Conservation (phyloP, 2,888 invertebrate species). For the Diplolepis rosae region DNA sequence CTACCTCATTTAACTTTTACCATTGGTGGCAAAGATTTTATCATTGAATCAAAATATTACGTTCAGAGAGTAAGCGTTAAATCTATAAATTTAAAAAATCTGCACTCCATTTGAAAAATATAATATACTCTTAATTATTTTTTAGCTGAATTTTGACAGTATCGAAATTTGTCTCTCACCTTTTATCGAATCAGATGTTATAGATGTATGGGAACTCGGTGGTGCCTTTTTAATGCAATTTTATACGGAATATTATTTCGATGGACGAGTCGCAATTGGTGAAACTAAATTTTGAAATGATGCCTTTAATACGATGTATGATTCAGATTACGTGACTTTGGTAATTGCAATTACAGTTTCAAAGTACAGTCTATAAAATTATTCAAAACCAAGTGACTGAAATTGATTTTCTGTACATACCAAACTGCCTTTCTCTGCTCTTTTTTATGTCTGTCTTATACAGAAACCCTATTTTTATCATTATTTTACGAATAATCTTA, state of each 20-base stretch:
- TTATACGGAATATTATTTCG: constrained; percentile 73
- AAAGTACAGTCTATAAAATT: too few relatives aligned
- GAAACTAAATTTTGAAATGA: too few relatives aligned
- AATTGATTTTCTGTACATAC: too few relatives aligned
- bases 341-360: too few relatives aligned
- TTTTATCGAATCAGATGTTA: constrained; percentile 62
- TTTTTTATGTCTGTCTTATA: too few relatives aligned
- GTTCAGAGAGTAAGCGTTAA: constrained; percentile 72
- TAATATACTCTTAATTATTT: too few relatives aligned
- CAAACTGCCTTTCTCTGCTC: too few relatives aligned
- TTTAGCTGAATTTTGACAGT: constrained; percentile 69
- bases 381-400: too few relatives aligned
- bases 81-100: constrained; percentile 29
- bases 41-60: constrained; percentile 79
- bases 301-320: too few relatives aligned
- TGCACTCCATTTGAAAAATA: neutral
- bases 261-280: constrained; percentile 72
- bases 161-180: constrained; percentile 73
- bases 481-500: too few relatives aligned
- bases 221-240: constrained; percentile 75
- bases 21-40: constrained; percentile 77
- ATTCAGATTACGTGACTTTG: too few relatives aligned
- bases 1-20: constrained; percentile 78
- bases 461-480: too few relatives aligned
- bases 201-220: constrained; percentile 72